A percentile compares a stretch with the other conserved stretches of the same genome.
Conservation (phyloP, 2,113 vertebrate genomes). For the Elachura formosa region DNA sequence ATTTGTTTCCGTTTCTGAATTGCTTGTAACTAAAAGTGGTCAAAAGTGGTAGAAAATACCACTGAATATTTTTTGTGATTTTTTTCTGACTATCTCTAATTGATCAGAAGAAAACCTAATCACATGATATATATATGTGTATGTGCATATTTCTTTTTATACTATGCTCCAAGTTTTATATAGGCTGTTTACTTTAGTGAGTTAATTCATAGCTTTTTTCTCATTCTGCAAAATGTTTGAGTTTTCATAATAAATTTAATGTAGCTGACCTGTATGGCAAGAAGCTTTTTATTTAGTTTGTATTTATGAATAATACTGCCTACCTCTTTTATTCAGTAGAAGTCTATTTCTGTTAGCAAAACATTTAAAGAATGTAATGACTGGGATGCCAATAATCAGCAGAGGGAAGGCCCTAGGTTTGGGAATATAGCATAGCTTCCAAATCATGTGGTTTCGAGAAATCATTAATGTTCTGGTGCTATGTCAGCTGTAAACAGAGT, state of each 20-base stretch:
- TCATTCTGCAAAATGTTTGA: not conserved
- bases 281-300: not conserved
- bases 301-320: not conserved
- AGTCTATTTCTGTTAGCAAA: not conserved
- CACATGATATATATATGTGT: not conserved
- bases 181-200: not conserved
- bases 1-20: not conserved
- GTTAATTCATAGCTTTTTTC: not conserved
- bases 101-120: not conserved
- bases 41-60: not conserved
- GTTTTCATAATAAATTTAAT: not conserved
- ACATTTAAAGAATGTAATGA: not conserved
- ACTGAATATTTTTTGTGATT: accelerated
- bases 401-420: not conserved
- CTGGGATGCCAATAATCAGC: not conserved
- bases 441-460: not conserved
- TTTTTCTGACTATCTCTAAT: not conserved
- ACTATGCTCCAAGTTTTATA: not conserved
- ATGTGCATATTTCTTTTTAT: not conserved
- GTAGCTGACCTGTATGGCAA: not conserved
- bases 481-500: not conserved
- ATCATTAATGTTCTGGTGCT: not conserved
- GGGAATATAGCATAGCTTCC: not conserved
- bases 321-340: not conserved
- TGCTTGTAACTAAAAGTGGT: not conserved